Base-by-base conservation (phyloP, 64 coral and sea anemone genomes). In the Montipora capricornis region DNA sequence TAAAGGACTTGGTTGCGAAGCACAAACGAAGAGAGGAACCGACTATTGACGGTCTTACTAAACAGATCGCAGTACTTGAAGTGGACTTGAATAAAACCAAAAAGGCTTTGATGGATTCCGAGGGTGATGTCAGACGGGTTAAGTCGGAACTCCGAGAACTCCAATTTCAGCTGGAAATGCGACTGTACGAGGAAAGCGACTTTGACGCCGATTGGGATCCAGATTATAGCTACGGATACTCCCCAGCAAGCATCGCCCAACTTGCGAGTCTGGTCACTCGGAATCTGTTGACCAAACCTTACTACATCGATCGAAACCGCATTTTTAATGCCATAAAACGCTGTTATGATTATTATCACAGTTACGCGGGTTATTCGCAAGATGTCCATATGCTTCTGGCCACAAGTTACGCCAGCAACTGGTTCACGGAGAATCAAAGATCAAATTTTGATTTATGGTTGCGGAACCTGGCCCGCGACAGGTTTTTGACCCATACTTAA, bases 341-440 rank as follows among this genome's bases (percentile, higher is more conserved):
- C 9, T 94, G 98, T 78, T 95, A 99, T 60, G 98, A 99, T 75
- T 99, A 96, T 29, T 99, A 99, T 19, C 95, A 96, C 73, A 91
- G 94, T 11, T 99, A 94, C 55, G 95, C 98, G 5, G 94, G 98
- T 1, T 99, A 99, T 45, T 94, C 92, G 10, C 98, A 99, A 87
- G 98, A 99, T 75, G 98, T 99, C 2, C 98, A 99, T 29, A 96
- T 99, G 98, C 68, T 99, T 15, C 74, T 99, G 2, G 98, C 98
- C 5, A 93, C 98, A 8, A 81, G 92, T 44, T 96, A 89, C 37
- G 98, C 98, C 0, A 94, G 95, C 19, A 99, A 99, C 80, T 99
- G 98, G 98, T 99, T 99, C 58, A 99, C 95, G 4, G 98, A 99
- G 49, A 92, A 96, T n/a, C 98, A 99, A 71, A 78, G 95, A 80